A percentile compares a stretch with the other conserved stretches of the same genome.
These are phyloP conservation scores for Drosophila micromelanica DNA, from an alignment of 1,140 invertebrate species.

Conservation along the genomic window DNA sequence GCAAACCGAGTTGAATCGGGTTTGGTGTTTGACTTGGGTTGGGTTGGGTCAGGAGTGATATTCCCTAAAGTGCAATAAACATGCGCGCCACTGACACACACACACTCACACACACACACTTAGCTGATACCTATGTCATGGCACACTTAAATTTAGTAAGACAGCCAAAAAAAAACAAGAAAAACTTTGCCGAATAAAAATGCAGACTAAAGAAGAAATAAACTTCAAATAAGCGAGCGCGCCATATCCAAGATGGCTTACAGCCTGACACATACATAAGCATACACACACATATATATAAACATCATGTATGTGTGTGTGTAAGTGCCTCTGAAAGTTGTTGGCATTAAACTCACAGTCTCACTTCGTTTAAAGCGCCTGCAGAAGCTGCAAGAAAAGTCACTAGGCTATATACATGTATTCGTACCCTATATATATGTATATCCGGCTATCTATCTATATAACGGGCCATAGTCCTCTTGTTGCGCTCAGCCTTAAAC, in stretches of 20 bases:
- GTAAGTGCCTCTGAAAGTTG: slow-evolving; percentile 40
- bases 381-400: slow-evolving; percentile 28
- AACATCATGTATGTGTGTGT: slow-evolving; percentile 23
- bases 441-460: slow-evolving; percentile 33
- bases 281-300: slow-evolving; percentile 5
- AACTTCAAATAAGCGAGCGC: slow-evolving; percentile 61
- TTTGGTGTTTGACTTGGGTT: slow-evolving; percentile 29
- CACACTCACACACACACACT: slow-evolving; percentile 53
- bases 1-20: slow-evolving; percentile 22
- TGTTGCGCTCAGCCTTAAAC: slow-evolving; percentile 65
- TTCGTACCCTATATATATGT: slow-evolving; percentile 10
- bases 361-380: slow-evolving; percentile 29
- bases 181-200: slow-evolving; percentile 43
- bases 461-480: slow-evolving; percentile 40
- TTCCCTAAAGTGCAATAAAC: slow-evolving; percentile 83
- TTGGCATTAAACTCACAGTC: slow-evolving; percentile 42
- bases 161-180: slow-evolving; percentile 32
- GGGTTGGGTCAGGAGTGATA: slow-evolving; percentile 47
- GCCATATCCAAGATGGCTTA: slow-evolving; percentile 56
- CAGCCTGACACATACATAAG: slow-evolving; percentile 23
- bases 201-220: slow-evolving; percentile 62
- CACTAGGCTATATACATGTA: slow-evolving; percentile 10
- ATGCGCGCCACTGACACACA: slow-evolving; percentile 69
- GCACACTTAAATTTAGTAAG: slow-evolving; percentile 63
- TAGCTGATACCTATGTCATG: slow-evolving; percentile 54